These are phyloP conservation scores for Sander vitreus DNA, from an alignment of 2,113 vertebrate species.

Conservation along the genomic window DNA sequence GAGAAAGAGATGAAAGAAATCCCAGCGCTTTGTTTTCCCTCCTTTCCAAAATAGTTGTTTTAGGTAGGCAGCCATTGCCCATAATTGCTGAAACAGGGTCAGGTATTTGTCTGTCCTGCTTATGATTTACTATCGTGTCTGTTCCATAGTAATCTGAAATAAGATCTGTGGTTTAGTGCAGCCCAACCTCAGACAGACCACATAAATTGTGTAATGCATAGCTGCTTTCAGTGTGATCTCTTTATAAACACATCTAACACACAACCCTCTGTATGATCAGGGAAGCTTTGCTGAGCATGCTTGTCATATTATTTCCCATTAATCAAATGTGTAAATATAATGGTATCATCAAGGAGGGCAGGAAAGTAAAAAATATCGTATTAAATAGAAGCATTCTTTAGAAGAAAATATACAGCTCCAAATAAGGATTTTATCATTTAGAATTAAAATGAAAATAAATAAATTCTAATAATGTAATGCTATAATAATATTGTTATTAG, in stretches of 20 bases:
- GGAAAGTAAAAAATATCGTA: not conserved
- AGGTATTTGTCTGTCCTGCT: slow-evolving; percentile 69
- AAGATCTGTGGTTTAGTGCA: slow-evolving; percentile 67
- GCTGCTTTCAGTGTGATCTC: slow-evolving; percentile 55
- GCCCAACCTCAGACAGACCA: slow-evolving; percentile 71
- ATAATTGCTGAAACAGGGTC: slow-evolving; percentile 74
- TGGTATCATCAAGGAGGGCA: not conserved
- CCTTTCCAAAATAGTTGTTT: slow-evolving; percentile 73
- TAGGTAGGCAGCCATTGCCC: slow-evolving; percentile 74
- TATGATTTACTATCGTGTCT: slow-evolving; percentile 71
- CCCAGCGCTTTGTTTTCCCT: slow-evolving; percentile 69
- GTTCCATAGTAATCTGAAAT: slow-evolving; percentile 69
- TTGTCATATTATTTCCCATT: slow-evolving; percentile 9
- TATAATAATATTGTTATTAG: not conserved
- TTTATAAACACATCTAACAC: slow-evolving; percentile 57
- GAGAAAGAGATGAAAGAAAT: slow-evolving; percentile 71
- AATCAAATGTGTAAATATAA: slow-evolving; percentile 3
- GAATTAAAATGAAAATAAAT: not conserved
- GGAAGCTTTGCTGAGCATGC: slow-evolving; percentile 10
- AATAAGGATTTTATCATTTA: not conserved
- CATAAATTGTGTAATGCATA: slow-evolving; percentile 68
- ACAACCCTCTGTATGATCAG: slow-evolving; percentile 38
- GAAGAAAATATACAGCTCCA: not conserved
- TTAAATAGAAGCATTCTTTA: not conserved
- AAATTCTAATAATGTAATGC: not conserved